Evolutionary conservation across 2,888 invertebrate genomes (phyloP).

Genomic region (Clostera curtula): DNA sequence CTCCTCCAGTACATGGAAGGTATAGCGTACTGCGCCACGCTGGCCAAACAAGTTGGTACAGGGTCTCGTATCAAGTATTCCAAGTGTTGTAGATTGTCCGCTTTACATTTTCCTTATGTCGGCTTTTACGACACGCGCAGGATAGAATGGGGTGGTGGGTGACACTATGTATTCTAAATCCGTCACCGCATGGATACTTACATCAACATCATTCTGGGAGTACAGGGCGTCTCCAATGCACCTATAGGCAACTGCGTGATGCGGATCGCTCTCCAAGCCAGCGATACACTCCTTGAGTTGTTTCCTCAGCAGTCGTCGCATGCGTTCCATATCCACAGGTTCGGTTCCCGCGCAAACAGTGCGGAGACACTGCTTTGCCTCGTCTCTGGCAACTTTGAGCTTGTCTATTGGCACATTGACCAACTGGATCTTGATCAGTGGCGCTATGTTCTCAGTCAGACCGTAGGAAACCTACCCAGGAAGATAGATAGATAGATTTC

Average conservation of each 20-base stretch:
- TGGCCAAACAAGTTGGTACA: too few species aligned
- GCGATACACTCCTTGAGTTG: slow-evolving; percentile 81
- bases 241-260: slow-evolving; percentile 83
- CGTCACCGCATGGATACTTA: too few species aligned
- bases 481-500: too few species aligned
- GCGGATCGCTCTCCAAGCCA: slow-evolving; percentile 84
- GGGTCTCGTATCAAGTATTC: too few species aligned
- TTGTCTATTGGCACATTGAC: slow-evolving; percentile 84
- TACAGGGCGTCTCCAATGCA: slow-evolving; percentile 90
- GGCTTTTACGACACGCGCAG: too few species aligned
- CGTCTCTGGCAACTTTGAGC: slow-evolving; percentile 75
- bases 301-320: slow-evolving; percentile 82
- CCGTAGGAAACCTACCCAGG: slow-evolving; percentile 79
- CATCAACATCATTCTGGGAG: slow-evolving; percentile 82
- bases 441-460: slow-evolving; percentile 82
- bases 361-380: slow-evolving; percentile 53
- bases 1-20: too few species aligned
- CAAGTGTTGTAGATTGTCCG: too few species aligned
- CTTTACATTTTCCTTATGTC: too few species aligned
- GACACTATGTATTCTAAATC: too few species aligned
- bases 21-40: too few species aligned
- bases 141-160: too few species aligned
- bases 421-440: slow-evolving; percentile 81
- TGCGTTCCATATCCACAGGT: slow-evolving; percentile 82
- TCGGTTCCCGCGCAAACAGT: slow-evolving; percentile 45